Percentiles rank a stretch among this genome's conserved stretches.
These are phyloP conservation scores for Phyllotreta striolata DNA, from an alignment of 2,888 invertebrate genomes.

Conservation along the genomic window DNA sequence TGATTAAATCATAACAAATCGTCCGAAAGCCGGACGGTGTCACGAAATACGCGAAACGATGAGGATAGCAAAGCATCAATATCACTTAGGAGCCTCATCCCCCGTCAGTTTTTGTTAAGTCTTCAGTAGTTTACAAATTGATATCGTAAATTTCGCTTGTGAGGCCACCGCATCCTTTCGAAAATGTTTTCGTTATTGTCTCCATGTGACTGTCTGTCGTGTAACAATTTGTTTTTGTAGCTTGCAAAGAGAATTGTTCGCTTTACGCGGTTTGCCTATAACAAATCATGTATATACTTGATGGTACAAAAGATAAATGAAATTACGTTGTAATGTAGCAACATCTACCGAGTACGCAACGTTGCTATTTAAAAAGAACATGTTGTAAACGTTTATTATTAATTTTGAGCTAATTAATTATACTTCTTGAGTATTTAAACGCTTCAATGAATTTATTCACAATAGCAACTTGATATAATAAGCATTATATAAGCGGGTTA, in stretches of 20 bases:
- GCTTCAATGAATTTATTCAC: too few species aligned
- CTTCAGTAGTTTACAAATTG: constrained; percentile 27
- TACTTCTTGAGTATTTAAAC: too few species aligned
- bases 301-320: too few species aligned
- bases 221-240: too few species aligned
- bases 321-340: too few species aligned
- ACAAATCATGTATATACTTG: too few species aligned
- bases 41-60: constrained; percentile 31
- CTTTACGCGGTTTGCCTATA: neutral
- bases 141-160: constrained; percentile 26
- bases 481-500: too few species aligned
- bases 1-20: constrained; percentile 30
- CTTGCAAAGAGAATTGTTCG: neutral
- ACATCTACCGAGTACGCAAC: too few species aligned
- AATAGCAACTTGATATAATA: too few species aligned
- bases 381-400: too few species aligned
- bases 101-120: constrained; percentile 32
- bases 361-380: too few species aligned
- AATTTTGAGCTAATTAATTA: too few species aligned
- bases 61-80: constrained; percentile 29
- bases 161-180: constrained; percentile 13
- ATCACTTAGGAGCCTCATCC: constrained; percentile 29
- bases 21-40: constrained; percentile 28
- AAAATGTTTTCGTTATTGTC: constrained; percentile 22
- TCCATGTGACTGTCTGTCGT: neutral